Conservation (phyloP, 2,113 vertebrate species). For the Nothobranchius furzeri region DNA sequence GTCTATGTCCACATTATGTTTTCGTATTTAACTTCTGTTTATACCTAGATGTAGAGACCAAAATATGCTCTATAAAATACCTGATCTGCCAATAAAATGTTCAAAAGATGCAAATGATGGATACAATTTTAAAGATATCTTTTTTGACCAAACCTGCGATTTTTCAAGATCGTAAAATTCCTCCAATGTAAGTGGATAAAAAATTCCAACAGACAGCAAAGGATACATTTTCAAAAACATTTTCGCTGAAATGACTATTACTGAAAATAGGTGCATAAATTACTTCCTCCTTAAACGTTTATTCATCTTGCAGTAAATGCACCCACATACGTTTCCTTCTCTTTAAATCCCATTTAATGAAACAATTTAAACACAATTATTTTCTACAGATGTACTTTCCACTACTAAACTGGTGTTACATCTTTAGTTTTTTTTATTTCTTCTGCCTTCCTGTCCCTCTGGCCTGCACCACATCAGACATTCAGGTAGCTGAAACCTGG, state of each 20-base stretch:
- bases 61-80: too few species aligned
- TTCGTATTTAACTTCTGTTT: too few species aligned
- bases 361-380: background rate
- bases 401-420: background rate
- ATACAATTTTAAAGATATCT: too few species aligned
- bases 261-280: background rate
- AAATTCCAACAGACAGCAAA: too few species aligned
- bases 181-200: too few species aligned
- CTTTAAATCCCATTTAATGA: slow-evolving; percentile 1
- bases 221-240: too few species aligned
- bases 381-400: background rate
- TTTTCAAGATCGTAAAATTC: too few species aligned
- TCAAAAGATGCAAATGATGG: too few species aligned
- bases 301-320: background rate
- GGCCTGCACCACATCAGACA: slow-evolving; percentile 25
- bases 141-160: too few species aligned
- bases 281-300: slow-evolving; percentile 1
- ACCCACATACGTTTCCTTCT: background rate
- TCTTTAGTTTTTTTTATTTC: background rate
- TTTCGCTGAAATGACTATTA: background rate
- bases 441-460: slow-evolving; percentile 14
- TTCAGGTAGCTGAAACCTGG: slow-evolving; percentile 31
- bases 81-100: too few species aligned
- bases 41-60: too few species aligned
- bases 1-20: too few species aligned